Evolutionary conservation across 1,140 invertebrate species (phyloP).

Genomic region (Papilio helenus): DNA sequence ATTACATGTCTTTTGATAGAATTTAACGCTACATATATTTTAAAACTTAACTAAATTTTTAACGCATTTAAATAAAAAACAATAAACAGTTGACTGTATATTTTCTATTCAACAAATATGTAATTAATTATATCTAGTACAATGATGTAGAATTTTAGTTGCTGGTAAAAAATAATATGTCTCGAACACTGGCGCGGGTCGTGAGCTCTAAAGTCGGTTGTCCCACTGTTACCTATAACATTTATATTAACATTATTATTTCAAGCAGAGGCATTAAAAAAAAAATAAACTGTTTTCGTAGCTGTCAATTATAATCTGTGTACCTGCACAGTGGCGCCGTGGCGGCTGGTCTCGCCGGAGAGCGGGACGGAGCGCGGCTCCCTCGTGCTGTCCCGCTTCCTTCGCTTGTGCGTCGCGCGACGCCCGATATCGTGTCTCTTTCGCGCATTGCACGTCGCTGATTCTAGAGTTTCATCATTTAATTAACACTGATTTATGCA

Average conservation of each 20-base stretch:
- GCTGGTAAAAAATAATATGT: conserved; percentile 71
- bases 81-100: conserved; percentile 27
- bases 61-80: background rate
- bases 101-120: background rate
- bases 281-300: background rate
- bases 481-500: background rate
- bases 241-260: background rate
- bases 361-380: conserved; percentile 69
- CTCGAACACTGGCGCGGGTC: conserved; percentile 60
- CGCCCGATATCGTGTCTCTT: conserved; percentile 53
- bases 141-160: conserved; percentile 44
- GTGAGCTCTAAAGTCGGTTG: conserved; percentile 53
- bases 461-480: conserved; percentile 34
- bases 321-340: conserved; percentile 61
- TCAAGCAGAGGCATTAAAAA: background rate
- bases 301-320: background rate
- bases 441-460: conserved; percentile 43
- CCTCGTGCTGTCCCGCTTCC: conserved; percentile 53
- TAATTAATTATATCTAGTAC: background rate
- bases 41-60: no score
- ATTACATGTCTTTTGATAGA: no score
- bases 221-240: conserved; percentile 54
- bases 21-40: no score
- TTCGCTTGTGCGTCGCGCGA: conserved; percentile 52
- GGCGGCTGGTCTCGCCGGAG: conserved; percentile 64